phyloP scores from a whole-genome alignment of 2,113 vertebrate genomes.

The Alaudala cheleensis region DNA sequence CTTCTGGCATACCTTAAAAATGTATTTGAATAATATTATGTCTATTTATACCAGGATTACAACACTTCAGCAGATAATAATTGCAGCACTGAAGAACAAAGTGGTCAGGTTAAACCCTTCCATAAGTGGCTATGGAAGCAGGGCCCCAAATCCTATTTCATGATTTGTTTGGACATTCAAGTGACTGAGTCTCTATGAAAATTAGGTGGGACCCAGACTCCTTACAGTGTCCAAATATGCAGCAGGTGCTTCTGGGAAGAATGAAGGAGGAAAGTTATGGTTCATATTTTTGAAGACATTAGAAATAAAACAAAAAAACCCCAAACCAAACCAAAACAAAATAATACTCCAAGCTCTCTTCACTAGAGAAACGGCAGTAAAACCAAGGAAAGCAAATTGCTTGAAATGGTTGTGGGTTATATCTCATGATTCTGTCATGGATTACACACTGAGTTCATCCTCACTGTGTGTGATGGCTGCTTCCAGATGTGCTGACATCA shows the following conservation, averaged over 20 bases:
- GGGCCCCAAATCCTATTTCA: background rate
- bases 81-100: background rate
- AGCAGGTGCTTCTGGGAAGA: background rate
- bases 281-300: background rate
- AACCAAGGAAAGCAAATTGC: background rate
- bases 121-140: background rate
- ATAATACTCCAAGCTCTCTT: background rate
- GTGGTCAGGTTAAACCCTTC: background rate
- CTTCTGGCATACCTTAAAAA: background rate
- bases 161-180: background rate
- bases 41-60: background rate
- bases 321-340: too few relatives aligned
- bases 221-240: background rate
- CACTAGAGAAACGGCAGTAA: background rate
- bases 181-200: background rate
- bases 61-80: background rate
- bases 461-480: background rate
- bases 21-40: background rate
- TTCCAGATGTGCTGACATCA: background rate
- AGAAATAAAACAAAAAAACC: background rate
- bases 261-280: background rate
- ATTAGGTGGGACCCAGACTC: background rate
- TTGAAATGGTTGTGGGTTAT: background rate
- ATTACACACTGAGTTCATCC: rapidly evolving
- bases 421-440: background rate